Conservation (phyloP, 2,113 vertebrate species). For the Fregata magnificens region DNA sequence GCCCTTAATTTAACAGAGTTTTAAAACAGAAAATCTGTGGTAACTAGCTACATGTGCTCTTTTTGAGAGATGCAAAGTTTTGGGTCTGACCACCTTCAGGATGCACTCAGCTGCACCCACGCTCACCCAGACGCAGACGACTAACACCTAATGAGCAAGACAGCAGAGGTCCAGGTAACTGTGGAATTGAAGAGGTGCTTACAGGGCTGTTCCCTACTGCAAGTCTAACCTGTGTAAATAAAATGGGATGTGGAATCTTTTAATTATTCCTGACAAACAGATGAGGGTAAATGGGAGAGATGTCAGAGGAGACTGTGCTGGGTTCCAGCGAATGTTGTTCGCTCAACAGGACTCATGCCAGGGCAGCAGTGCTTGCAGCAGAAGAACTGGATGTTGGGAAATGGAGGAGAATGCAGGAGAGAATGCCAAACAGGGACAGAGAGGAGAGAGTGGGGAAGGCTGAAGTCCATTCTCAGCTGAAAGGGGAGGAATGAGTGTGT, state of each 20-base stretch:
- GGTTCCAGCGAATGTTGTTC: rapidly evolving
- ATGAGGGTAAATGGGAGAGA: not conserved
- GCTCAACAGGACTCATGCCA: not conserved
- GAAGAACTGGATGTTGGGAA: not conserved
- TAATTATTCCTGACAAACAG: not conserved
- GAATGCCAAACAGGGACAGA: not conserved
- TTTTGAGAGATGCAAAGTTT: not conserved
- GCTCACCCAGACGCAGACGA: not conserved
- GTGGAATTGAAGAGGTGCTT: not conserved
- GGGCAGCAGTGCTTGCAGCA: not conserved
- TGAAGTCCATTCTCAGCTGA: not conserved
- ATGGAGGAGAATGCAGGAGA: not conserved
- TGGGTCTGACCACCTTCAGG: not conserved
- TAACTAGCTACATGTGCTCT: not conserved
- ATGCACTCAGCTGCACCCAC: no score
- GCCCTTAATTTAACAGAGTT: not conserved
- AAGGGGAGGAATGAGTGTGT: not conserved
- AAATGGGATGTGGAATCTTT: not conserved
- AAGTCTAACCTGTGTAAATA: not conserved
- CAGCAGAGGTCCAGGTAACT: not conserved
- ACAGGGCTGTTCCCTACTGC: not conserved
- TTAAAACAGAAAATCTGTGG: not conserved
- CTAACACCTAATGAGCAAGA: not conserved
- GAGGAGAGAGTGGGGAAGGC: not conserved
- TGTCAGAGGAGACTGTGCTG: not conserved